Conservation (phyloP, 2,888 invertebrate genomes). For the Pollenia griseotomentosa region DNA sequence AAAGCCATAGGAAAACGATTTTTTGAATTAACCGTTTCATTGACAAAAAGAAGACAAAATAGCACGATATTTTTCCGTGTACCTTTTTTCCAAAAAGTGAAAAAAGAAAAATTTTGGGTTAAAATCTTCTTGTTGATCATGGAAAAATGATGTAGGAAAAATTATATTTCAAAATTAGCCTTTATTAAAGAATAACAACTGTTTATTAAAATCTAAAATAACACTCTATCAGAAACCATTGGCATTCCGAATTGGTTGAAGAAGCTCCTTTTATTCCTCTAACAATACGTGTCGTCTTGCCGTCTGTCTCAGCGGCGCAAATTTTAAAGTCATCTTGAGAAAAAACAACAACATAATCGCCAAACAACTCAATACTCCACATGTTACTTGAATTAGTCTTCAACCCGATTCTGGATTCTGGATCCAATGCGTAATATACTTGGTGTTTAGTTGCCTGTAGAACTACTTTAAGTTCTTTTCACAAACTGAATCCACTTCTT, state of each 20-base stretch:
- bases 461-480: neutral
- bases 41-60: rapidly evolving
- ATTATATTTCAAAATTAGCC: too few species aligned
- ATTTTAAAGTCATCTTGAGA: neutral
- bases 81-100: too few species aligned
- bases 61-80: too few species aligned
- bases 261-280: neutral
- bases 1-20: too few species aligned
- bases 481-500: neutral
- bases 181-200: too few species aligned
- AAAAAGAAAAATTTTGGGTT: too few species aligned
- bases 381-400: slow-evolving; percentile 16
- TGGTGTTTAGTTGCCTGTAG: slow-evolving; percentile 24
- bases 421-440: slow-evolving; percentile 29
- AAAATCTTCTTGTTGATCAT: too few species aligned
- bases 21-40: too few species aligned
- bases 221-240: too few species aligned
- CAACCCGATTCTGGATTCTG: neutral
- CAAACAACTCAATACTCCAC: slow-evolving; percentile 25
- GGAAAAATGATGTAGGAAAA: too few species aligned
- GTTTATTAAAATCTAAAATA: too few species aligned
- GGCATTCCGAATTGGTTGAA: too few species aligned
- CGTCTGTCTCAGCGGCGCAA: slow-evolving; percentile 6
- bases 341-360: slow-evolving; percentile 8
- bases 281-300: slow-evolving; percentile 16